A percentile compares a stretch with the other conserved stretches of the same genome.
Conservation (phyloP, 1,140 invertebrate species). For the Centruroides vittatus region DNA sequence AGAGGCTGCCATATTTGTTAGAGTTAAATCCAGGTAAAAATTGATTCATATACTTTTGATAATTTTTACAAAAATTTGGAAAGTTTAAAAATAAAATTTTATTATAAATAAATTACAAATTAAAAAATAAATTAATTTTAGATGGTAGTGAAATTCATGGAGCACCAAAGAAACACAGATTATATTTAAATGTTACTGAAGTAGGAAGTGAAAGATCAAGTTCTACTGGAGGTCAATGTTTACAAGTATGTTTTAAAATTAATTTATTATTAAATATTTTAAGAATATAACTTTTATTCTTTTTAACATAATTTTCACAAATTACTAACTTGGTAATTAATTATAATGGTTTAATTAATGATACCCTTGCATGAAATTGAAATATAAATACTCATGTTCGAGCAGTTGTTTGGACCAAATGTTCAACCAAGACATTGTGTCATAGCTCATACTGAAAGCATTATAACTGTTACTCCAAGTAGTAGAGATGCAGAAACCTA, state of each 20-base stretch:
- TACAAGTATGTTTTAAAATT: constrained; percentile 6
- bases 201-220: constrained; percentile 46
- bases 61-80: neutral
- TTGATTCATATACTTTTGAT: neutral
- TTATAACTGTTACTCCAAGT: constrained; percentile 84
- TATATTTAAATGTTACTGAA: constrained; percentile 55
- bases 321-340: neutral
- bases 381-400: constrained; percentile 7
- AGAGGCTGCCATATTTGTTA: constrained; percentile 41
- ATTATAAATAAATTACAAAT: neutral
- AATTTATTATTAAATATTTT: neutral
- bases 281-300: neutral
- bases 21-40: constrained; percentile 41
- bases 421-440: constrained; percentile 88
- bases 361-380: neutral
- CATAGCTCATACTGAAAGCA: constrained; percentile 73
- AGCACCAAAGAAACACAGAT: constrained; percentile 37
- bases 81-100: neutral
- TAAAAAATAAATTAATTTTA: constrained; percentile 16
- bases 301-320: neutral
- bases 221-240: constrained; percentile 26
- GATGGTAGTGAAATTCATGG: constrained; percentile 47
- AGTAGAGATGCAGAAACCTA: constrained; percentile 83
- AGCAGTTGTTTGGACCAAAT: constrained; percentile 48
- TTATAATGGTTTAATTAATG: neutral